These are phyloP conservation scores for Drosophila setosimentum DNA, from an alignment of 2,888 invertebrate species.

Conservation along the genomic window DNA sequence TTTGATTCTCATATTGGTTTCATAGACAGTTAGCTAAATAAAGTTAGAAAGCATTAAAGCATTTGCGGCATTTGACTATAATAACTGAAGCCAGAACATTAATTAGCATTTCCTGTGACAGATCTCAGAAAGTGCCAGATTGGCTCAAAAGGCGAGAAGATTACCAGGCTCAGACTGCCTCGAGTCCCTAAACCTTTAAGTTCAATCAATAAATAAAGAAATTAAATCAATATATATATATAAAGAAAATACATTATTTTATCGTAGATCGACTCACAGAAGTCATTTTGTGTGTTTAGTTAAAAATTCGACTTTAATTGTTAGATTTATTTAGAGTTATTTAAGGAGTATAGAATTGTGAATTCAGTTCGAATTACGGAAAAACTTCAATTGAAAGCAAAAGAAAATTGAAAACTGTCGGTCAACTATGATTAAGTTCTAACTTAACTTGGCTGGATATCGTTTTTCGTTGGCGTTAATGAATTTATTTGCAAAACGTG, in stretches of 20 bases:
- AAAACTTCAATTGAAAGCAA: not conserved
- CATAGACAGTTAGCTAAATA: not conserved
- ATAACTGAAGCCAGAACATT: not conserved
- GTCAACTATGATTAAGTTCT: not conserved
- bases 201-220: not conserved
- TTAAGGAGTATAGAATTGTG: not conserved
- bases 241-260: not conserved
- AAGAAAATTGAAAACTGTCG: not conserved
- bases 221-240: not conserved
- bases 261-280: not conserved
- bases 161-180: not conserved
- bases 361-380: not conserved
- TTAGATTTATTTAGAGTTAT: not conserved
- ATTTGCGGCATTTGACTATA: not conserved
- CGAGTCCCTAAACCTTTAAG: not conserved
- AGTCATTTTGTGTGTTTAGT: not conserved
- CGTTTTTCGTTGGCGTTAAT: not conserved
- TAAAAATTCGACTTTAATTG: not conserved
- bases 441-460: not conserved
- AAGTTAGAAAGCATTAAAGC: constrained; percentile 1
- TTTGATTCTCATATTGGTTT: constrained; percentile 7
- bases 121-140: not conserved
- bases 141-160: not conserved
- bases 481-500: constrained; percentile 38
- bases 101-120: not conserved